These are phyloP conservation scores for Oscheius sp. DNA, from an alignment of 2,888 invertebrate species.

Conservation along the genomic window DNA sequence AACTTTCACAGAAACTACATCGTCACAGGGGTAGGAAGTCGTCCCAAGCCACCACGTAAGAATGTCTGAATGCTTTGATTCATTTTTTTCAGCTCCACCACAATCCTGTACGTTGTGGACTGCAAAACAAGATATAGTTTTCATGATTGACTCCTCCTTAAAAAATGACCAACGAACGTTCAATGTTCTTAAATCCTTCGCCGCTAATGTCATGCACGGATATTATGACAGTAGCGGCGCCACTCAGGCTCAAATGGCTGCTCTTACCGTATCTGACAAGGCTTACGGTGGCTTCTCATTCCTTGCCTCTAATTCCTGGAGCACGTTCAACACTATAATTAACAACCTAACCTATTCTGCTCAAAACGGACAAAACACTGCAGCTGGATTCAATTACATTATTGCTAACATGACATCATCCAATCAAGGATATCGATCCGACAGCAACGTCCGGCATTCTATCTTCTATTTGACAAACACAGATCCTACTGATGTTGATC, in stretches of 20 bases:
- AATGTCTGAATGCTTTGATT: not conserved
- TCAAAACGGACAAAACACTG: conserved; percentile 44
- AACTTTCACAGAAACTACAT: conserved; percentile 53
- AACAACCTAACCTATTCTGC: conserved; percentile 34
- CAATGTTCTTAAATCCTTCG: conserved; percentile 10
- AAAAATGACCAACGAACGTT: conserved; percentile 21
- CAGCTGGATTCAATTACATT: conserved; percentile 45
- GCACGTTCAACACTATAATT: conserved; percentile 19
- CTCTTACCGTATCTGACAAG: conserved; percentile 37
- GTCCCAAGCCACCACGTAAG: conserved; percentile 43
- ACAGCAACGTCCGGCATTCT: conserved; percentile 41
- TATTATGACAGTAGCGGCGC: not conserved
- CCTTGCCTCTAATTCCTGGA: conserved; percentile 39
- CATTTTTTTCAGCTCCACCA: conserved; percentile 12
- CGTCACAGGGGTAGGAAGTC: conserved; percentile 39
- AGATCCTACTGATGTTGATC: conserved; percentile 56
- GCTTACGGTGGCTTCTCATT: conserved; percentile 44
- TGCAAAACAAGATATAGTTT: conserved; percentile 51
- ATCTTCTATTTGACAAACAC: conserved; percentile 57
- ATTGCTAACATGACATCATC: conserved; percentile 36
- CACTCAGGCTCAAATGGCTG: conserved; percentile 32
- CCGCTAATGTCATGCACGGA: not conserved
- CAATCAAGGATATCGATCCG: conserved; percentile 46
- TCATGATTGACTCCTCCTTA: conserved; percentile 55
- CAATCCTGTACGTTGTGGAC: conserved; percentile 30